Evolutionary conservation across 2,888 invertebrate species (phyloP).

Genomic region (Chrysolina haemoptera): DNA sequence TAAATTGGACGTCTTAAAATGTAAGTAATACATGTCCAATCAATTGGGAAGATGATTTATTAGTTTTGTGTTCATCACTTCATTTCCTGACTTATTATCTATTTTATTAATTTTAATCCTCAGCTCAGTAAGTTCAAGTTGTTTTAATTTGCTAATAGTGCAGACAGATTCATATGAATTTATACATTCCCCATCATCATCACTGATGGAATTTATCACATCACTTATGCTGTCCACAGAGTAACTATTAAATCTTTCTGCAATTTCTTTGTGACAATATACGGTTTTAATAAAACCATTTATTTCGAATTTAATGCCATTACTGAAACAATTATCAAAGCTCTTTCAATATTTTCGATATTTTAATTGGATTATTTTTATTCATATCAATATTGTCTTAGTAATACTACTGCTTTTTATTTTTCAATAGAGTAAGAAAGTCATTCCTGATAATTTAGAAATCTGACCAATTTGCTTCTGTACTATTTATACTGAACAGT

Average conservation of each 20-base stretch:
- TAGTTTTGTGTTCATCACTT: constrained; percentile 1
- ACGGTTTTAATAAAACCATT: too few species aligned
- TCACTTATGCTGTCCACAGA: constrained; percentile 14
- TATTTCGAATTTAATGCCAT: too few species aligned
- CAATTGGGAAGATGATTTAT: constrained; percentile 16
- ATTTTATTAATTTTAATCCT: constrained; percentile 9
- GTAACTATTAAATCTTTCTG: background rate
- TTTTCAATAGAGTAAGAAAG: too few species aligned
- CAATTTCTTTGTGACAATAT: background rate
- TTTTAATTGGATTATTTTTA: too few species aligned
- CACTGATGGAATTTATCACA: constrained; percentile 7
- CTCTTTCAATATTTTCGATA: too few species aligned
- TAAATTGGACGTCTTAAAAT: constrained; percentile 12
- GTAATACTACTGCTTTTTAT: too few species aligned
- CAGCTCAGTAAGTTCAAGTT: constrained; percentile 13
- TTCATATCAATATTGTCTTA: too few species aligned
- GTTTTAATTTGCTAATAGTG: background rate
- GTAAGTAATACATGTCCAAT: constrained; percentile 20
- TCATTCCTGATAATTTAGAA: too few species aligned
- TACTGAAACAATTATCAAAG: too few species aligned
- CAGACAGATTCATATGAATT: constrained; percentile 7
- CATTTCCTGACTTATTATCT: constrained; percentile 7
- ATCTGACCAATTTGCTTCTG: too few species aligned
- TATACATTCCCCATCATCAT: background rate
- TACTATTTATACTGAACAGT: too few species aligned